Conservation (phyloP, 2,797 vertebrate species). For the Fringilla coelebs region DNA sequence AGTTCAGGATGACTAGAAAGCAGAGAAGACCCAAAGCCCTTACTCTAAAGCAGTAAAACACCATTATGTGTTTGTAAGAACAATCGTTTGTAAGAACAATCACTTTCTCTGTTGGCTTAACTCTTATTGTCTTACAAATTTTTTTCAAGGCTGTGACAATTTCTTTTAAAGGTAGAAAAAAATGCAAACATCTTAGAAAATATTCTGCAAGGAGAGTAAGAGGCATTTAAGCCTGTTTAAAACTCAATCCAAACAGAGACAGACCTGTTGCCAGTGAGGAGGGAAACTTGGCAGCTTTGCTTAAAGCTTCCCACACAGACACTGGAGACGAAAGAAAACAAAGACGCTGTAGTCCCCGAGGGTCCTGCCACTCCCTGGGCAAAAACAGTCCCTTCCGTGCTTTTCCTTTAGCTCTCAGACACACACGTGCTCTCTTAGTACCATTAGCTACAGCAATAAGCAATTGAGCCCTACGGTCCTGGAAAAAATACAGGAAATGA, state of each 20-base stretch:
- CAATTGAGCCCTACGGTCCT: not conserved
- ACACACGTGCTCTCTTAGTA: not conserved
- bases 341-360: slow-evolving; percentile 30
- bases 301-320: slow-evolving; percentile 47
- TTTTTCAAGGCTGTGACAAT: not conserved
- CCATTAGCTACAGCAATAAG: slow-evolving; percentile 7
- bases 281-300: slow-evolving; percentile 34
- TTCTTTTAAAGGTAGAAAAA: not conserved
- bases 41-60: not conserved
- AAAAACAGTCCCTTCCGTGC: not conserved
- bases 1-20: not conserved
- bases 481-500: slow-evolving; percentile 58
- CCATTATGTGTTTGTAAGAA: not conserved
- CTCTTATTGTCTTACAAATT: not conserved
- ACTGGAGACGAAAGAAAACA: slow-evolving; percentile 28
- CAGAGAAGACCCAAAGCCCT: not conserved
- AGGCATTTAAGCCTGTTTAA: not conserved
- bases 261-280: slow-evolving; percentile 38
- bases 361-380: slow-evolving; percentile 25
- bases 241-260: not conserved
- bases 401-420: slow-evolving; percentile 7
- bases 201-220: not conserved
- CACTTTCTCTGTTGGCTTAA: not conserved
- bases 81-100: not conserved
- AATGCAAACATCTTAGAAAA: not conserved